A percentile compares a stretch with the other conserved stretches of the same genome.
These are phyloP conservation scores for Synanthedon formicaeformis DNA, from an alignment of 2,888 invertebrate genomes.

Conservation along the genomic window DNA sequence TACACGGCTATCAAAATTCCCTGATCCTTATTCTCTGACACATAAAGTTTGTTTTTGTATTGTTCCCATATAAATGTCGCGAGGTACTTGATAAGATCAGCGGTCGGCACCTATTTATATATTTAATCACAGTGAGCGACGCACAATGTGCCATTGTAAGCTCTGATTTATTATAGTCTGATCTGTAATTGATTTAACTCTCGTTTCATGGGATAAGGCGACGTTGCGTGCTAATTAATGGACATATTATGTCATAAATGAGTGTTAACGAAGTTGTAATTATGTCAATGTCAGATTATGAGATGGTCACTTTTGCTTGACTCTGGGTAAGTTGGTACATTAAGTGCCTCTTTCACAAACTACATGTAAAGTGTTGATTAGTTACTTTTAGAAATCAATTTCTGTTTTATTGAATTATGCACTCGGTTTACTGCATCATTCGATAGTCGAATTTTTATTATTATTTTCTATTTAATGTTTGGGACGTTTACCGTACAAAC, in stretches of 20 bases:
- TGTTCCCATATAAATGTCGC: slow-evolving; percentile 42
- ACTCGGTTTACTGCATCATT: too few relatives aligned
- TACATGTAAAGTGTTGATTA: too few relatives aligned
- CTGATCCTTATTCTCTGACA: slow-evolving; percentile 21
- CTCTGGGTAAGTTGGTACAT: too few relatives aligned
- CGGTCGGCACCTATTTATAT: slow-evolving; percentile 63
- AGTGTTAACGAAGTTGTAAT: slow-evolving; percentile 8
- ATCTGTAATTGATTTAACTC: slow-evolving; percentile 38
- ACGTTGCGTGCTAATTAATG: slow-evolving; percentile 1
- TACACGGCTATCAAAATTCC: slow-evolving; percentile 22
- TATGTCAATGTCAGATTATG: too few relatives aligned
- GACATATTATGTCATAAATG: slow-evolving; percentile 5
- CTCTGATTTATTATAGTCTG: slow-evolving; percentile 55
- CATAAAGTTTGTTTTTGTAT: slow-evolving; percentile 28
- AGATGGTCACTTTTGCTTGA: too few relatives aligned
- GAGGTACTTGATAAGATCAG: slow-evolving; percentile 49
- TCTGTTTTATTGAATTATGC: too few relatives aligned
- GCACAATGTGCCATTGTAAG: slow-evolving; percentile 67
- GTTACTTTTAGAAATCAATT: too few relatives aligned
- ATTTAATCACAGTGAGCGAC: slow-evolving; percentile 65
- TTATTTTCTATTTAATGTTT: too few relatives aligned
- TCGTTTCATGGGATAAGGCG: slow-evolving; percentile 27
- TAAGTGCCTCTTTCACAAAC: too few relatives aligned
- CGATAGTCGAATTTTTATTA: too few relatives aligned
- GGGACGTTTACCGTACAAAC: too few relatives aligned